Percentiles rank a stretch among this genome's conserved stretches.
Conservation (phyloP, 2,888 invertebrate genomes). For the Eurois occulta region DNA sequence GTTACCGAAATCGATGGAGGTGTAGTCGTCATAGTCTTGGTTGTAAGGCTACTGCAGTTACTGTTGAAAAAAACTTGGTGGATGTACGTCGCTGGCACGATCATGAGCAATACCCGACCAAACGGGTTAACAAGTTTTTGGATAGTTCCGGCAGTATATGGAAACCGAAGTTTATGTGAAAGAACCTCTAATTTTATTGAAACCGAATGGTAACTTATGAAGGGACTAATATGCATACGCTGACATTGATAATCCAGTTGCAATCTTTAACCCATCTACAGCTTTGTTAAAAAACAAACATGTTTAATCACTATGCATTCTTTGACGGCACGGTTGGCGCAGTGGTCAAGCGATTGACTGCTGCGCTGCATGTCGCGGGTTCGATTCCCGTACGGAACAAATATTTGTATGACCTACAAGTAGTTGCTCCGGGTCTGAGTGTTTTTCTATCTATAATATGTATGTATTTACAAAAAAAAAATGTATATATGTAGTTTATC, state of each 20-base stretch:
- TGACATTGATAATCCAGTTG: not conserved
- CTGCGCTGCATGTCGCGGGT: no score
- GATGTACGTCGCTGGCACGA: slow-evolving; percentile 25
- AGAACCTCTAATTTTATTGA: not conserved
- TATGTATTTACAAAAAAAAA: no score
- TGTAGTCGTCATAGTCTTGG: slow-evolving; percentile 49
- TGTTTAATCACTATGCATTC: not conserved
- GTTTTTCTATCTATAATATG: no score
- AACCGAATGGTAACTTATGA: not conserved
- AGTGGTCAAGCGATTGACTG: no score
- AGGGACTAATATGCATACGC: not conserved
- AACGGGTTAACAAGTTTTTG: not conserved
- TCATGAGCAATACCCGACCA: not conserved
- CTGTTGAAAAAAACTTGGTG: slow-evolving; percentile 8
- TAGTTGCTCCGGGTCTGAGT: no score
- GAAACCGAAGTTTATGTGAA: not conserved
- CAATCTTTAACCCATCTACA: not conserved
- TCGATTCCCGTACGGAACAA: no score
- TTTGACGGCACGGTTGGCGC: no score
- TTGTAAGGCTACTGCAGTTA: slow-evolving; percentile 45
- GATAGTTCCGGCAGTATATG: not conserved
- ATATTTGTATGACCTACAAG: no score
- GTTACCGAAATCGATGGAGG: slow-evolving; percentile 2
- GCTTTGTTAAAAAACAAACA: no score
- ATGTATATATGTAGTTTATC: no score